phyloP scores from a whole-genome alignment of 2,888 invertebrate genomes.

The Arenicola marina region DNA sequence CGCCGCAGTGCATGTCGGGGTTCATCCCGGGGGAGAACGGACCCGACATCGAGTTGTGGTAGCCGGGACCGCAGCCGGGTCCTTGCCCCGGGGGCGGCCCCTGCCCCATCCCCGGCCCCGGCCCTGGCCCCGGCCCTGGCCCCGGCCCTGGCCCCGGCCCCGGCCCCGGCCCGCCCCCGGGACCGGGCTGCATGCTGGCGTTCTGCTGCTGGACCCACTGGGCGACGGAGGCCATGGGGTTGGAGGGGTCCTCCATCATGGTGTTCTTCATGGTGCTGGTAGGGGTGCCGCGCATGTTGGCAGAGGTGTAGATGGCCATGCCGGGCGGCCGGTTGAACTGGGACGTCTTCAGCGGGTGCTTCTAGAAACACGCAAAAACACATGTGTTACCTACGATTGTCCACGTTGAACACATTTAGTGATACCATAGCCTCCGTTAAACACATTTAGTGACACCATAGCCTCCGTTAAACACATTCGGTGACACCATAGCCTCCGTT shows the following conservation, averaged over 20 bases:
- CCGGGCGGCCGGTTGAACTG: constrained; percentile 72
- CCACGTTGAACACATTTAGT: too few relatives aligned
- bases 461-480: too few relatives aligned
- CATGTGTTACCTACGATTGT: too few relatives aligned
- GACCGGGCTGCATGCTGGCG: constrained; percentile 24
- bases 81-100: constrained; percentile 1
- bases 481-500: too few relatives aligned
- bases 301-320: constrained; percentile 35
- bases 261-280: constrained; percentile 26
- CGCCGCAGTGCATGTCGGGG: constrained; percentile 3
- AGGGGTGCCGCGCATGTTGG: constrained; percentile 24
- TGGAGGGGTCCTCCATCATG: constrained; percentile 32
- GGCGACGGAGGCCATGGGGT: constrained; percentile 44
- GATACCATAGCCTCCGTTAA: too few relatives aligned
- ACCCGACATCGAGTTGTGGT: constrained; percentile 18
- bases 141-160: background rate
- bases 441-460: too few relatives aligned
- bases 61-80: constrained; percentile 9
- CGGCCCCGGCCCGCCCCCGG: constrained; percentile 13
- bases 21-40: background rate
- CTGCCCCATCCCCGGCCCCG: background rate
- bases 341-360: constrained; percentile 86
- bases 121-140: constrained; percentile 3
- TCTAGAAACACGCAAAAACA: too few relatives aligned
- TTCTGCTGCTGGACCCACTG: constrained; percentile 60